Evolutionary conservation across 2,797 vertebrate species (phyloP).

Genomic region (Notamacropus eugenii): DNA sequence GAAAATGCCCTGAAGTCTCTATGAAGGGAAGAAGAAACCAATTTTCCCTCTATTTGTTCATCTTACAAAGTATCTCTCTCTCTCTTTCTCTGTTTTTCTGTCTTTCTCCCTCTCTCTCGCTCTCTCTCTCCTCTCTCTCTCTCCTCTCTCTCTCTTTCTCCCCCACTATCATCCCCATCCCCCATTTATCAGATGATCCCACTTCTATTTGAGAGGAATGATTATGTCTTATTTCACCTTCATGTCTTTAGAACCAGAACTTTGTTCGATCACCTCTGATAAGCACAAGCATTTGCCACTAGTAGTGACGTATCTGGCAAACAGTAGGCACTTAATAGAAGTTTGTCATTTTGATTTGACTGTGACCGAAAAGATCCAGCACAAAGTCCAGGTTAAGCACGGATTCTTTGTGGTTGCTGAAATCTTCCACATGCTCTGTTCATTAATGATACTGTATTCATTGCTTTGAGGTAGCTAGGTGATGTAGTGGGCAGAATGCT

Average conservation of each 20-base stretch:
- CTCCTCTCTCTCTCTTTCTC: too few species aligned
- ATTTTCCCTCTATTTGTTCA: background rate
- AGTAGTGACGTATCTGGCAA: background rate
- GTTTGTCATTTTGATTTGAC: background rate
- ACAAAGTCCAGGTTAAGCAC: background rate
- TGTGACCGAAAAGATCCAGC: background rate
- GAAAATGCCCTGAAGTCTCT: background rate
- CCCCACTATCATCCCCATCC: background rate
- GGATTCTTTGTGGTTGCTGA: background rate
- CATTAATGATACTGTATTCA: background rate
- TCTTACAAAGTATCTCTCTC: background rate
- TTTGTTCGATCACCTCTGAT: background rate
- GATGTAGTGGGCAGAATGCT: background rate
- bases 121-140: background rate
- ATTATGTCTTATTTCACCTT: background rate
- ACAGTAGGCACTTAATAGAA: background rate
- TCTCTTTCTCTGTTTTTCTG: background rate
- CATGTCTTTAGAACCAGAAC: background rate
- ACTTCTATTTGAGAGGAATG: background rate
- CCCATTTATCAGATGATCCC: background rate
- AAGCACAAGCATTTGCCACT: background rate
- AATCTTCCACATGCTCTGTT: background rate
- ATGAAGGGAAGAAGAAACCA: background rate
- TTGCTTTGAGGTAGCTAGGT: background rate
- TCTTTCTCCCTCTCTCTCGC: background rate